Evolutionary conservation across 2,113 vertebrate species (phyloP).

Genomic region (Chaenocephalus aceratus): DNA sequence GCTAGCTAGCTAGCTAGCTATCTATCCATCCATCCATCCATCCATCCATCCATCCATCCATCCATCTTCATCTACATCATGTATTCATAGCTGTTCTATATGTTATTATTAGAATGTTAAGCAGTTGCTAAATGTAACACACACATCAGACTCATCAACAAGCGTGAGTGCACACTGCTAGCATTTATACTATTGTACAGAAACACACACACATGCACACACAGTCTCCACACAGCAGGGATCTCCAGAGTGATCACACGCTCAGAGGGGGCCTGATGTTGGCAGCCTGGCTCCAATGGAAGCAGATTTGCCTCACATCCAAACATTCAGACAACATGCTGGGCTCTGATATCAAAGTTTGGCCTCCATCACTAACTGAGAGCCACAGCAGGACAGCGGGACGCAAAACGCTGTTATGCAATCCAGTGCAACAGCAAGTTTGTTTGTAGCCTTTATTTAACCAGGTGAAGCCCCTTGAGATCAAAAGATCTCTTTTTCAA

Average conservation of each 20-base stretch:
- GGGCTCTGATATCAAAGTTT: constrained; percentile 33
- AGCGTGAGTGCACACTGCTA: constrained; percentile 15
- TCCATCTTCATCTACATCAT: background rate
- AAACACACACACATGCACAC: background rate
- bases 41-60: background rate
- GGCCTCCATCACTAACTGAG: constrained; percentile 3
- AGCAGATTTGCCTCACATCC: constrained; percentile 53
- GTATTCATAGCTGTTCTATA: too few species aligned
- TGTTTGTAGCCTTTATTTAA: too few species aligned
- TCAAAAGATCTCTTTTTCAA: too few species aligned
- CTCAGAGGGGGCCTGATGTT: constrained; percentile 36
- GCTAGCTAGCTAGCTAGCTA: too few species aligned
- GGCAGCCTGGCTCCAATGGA: constrained; percentile 12
- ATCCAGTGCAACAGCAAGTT: constrained; percentile 26
- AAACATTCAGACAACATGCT: constrained; percentile 31
- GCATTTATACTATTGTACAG: constrained; percentile 6
- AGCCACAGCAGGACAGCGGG: constrained; percentile 4
- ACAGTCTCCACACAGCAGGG: constrained; percentile 24
- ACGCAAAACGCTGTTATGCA: constrained; percentile 37
- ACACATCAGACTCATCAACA: constrained; percentile 15
- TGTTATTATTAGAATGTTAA: too few species aligned
- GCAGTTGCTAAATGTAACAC: constrained; percentile 3
- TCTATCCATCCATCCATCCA: background rate
- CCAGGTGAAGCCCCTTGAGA: too few species aligned
- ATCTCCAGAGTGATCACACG: constrained; percentile 29